Evolutionary conservation across 2,113 vertebrate genomes (phyloP).

Genomic region (Octodon degus): DNA sequence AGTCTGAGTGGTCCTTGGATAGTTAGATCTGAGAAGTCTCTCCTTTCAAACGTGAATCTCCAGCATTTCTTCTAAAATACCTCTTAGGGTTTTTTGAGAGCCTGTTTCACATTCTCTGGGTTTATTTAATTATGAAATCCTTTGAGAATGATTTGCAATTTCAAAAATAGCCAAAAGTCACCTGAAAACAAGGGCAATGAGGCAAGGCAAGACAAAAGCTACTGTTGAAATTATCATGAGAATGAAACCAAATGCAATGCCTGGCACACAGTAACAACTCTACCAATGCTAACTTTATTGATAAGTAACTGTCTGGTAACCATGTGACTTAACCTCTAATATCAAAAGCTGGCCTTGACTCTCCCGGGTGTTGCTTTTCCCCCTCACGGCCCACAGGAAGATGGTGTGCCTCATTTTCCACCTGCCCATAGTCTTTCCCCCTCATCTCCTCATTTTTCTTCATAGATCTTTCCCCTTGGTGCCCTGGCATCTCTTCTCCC

Average conservation of each 20-base stretch:
- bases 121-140: too few species aligned
- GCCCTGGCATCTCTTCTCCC: neutral
- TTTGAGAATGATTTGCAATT: too few species aligned
- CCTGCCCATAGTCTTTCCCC: neutral
- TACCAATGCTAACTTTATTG: neutral
- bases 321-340: neutral
- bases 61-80: too few species aligned
- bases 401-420: neutral
- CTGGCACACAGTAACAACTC: neutral
- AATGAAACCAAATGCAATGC: neutral
- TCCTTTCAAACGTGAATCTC: too few species aligned
- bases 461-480: neutral
- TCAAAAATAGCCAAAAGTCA: too few species aligned
- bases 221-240: neutral
- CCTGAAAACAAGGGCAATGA: conserved; percentile 5
- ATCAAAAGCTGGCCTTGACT: neutral
- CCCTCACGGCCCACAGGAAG: neutral
- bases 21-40: too few species aligned
- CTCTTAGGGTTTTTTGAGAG: too few species aligned
- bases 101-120: too few species aligned
- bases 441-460: neutral
- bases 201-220: neutral
- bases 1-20: too few species aligned
- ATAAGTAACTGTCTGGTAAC: neutral
- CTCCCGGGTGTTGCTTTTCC: neutral